A percentile compares a stretch with the other conserved stretches of the same genome.
These are phyloP conservation scores for Sebastolobus alascanus DNA, from an alignment of 2,797 vertebrate genomes.

Conservation along the genomic window DNA sequence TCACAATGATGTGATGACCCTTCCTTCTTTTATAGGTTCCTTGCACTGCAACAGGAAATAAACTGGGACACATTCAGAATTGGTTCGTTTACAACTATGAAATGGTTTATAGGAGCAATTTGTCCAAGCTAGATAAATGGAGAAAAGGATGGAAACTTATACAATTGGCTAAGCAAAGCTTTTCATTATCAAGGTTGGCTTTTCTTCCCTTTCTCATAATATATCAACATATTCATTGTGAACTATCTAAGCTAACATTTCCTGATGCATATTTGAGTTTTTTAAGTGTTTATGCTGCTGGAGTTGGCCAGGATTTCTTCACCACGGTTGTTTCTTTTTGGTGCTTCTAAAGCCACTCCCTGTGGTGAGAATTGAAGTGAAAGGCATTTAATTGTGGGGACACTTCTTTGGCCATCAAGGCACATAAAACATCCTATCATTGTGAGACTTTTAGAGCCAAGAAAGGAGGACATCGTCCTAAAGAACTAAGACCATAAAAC, in stretches of 20 bases:
- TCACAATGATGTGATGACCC: not conserved
- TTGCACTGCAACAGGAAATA: not conserved
- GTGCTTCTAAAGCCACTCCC: conserved; percentile 6
- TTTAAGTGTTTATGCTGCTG: conserved; percentile 3
- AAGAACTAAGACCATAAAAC: conserved; percentile 60
- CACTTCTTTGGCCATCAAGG: conserved; percentile 32
- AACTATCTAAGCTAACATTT: not conserved
- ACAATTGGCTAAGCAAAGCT: not conserved
- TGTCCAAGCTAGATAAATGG: not conserved
- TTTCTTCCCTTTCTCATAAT: not conserved
- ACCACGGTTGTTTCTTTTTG: not conserved
- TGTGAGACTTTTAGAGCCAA: conserved; percentile 51
- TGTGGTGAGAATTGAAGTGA: conserved; percentile 13
- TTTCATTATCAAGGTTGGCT: not conserved
- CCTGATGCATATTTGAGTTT: conserved; percentile 6
- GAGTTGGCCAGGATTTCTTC: conserved; percentile 9
- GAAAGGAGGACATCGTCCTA: conserved; percentile 50
- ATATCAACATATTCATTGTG: not conserved
- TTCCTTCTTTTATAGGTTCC: not conserved
- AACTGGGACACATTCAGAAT: too few species aligned
- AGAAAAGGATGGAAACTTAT: not conserved
- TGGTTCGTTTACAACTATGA: not conserved
- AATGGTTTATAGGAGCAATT: not conserved
- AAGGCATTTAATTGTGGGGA: conserved; percentile 46
- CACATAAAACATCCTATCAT: conserved; percentile 62